Evolutionary conservation across 2,888 invertebrate genomes (phyloP), one percentile per base, ranked within the genome.

Genomic region (Ellobium chinense): DNA sequence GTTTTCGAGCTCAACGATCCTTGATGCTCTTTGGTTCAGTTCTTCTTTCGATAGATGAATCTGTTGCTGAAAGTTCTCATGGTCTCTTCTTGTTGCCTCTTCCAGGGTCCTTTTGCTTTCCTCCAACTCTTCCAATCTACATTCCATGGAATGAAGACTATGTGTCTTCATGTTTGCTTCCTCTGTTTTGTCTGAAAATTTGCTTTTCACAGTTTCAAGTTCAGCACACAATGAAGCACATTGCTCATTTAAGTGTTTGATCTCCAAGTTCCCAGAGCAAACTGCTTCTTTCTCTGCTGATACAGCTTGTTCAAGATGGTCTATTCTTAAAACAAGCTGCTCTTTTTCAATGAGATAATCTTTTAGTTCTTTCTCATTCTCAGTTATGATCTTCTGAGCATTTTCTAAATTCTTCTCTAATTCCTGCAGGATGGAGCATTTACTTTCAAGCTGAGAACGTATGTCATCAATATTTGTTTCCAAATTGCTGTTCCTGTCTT

Each of bases 11-110:
- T 65, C 62, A 14, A 46, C 79, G 69, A 82, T 81, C 1, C 79
- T 62, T 24, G 80, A 14, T 72, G 84, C 84, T 75, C 83, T 85
- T 56, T 84, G 54, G 2, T 60, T 54, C 31, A 66, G 31, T 21
- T 83, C 70, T 69, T 85, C 82, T 29, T 31, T 27, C 29, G 80
- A 78, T 27, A 82, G 31, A 27, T 68, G 12, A 12, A 75, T 5
- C 1, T 56, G 18, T 29, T 63, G 54, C 65, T 31, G 31, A 14
- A 75, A 54, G 12, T 65, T 21, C 24, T 75, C 75, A 18, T 65
- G 24, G 7, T 65, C 46, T 54, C 65, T 77, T 73, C 78, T 75
- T 5, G 83, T 46, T 24, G 79, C 9, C 75, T 87, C 86, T 74
- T 85, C 83, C 34, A 85, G 36, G 4, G 31, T 3, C 27, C 24